These are phyloP conservation scores for Tolypeutes matacus DNA, from an alignment of 2,797 vertebrate genomes.

Conservation along the genomic window DNA sequence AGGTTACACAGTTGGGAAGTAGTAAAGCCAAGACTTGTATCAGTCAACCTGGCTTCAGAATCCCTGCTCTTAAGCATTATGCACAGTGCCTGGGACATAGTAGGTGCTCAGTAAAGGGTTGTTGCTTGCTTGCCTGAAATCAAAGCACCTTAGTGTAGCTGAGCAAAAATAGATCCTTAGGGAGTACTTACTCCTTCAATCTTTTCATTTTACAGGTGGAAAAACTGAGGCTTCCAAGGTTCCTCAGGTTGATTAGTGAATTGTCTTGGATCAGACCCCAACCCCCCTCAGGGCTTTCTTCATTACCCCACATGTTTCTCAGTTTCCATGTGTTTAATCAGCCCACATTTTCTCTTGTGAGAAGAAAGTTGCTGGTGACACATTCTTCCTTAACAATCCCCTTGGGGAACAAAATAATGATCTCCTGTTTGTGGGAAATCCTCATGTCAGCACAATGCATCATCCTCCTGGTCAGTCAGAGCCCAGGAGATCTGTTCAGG, in stretches of 20 bases:
- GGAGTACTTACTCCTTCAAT: not conserved
- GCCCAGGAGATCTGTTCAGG: not conserved
- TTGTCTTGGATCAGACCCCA: not conserved
- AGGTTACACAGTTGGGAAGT: not conserved
- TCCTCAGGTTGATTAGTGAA: not conserved
- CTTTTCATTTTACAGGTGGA: not conserved
- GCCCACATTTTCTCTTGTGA: not conserved
- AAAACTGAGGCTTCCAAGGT: not conserved
- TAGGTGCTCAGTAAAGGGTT: not conserved
- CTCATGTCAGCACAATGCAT: not conserved
- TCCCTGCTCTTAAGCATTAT: not conserved
- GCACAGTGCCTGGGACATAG: not conserved
- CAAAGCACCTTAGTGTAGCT: not conserved
- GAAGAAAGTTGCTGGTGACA: conserved; percentile 33
- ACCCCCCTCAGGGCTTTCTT: not conserved
- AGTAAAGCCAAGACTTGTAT: not conserved
- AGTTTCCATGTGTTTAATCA: not conserved
- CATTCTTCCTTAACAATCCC: conserved; percentile 13
- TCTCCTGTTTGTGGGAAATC: conserved; percentile 7
- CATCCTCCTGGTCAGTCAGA: not conserved
- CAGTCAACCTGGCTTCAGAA: not conserved
- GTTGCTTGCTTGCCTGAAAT: not conserved
- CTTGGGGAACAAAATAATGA: conserved; percentile 68
- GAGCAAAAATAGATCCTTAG: not conserved
- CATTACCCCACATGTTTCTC: not conserved